Base-by-base conservation (phyloP, 1,140 invertebrate species). In the Nixonia krombeini region DNA sequence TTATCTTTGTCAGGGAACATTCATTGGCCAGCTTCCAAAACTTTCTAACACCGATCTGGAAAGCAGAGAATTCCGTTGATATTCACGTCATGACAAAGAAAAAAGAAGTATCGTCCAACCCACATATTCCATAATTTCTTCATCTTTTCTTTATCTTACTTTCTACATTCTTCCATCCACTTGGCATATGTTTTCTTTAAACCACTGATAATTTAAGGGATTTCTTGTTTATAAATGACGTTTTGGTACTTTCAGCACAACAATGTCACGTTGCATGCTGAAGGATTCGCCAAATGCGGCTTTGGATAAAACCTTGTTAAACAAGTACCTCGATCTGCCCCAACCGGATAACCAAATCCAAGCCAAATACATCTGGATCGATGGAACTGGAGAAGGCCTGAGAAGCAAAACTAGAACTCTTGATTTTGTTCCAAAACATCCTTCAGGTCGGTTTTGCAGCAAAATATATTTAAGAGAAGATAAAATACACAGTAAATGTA, bases 341-440 rank as follows among this genome's bases (percentile, higher is more conserved):
- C 88, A 94, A 55, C 93, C 93, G 0, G 91, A 91, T 0, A 88
- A 94, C 55, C 88, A 89, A 73, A 87, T 94, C 23, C 91, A 95
- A 75, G 93, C 91, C 0, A 95, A 93, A 62, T 99, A 99, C 84
- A 89, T 99, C 26, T 99, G 97, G 96, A 96, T 99, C 56, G 96
- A 99, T 81, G 96, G 96, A 2, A 93, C 93, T 1, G 95, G 95
- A 1, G 95, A 98, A 82, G 89, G 92, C 57, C 76, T 98, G 2
- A 87, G 97, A 55, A 90, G 91, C 76, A 99, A 99, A 80, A 96
- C 95, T 9, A 88, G 92, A 59, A 98, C 96, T 0, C 74, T 97
- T 25, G 90, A 92, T 73, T 92, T 90, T 67, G 86, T 92, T 16
- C 94, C 95, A 0, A 91, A 91, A 63, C 79, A 85, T 47, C 87